phyloP scores from a whole-genome alignment of 2,797 vertebrate genomes.

The Pyrocephalus nanus region DNA sequence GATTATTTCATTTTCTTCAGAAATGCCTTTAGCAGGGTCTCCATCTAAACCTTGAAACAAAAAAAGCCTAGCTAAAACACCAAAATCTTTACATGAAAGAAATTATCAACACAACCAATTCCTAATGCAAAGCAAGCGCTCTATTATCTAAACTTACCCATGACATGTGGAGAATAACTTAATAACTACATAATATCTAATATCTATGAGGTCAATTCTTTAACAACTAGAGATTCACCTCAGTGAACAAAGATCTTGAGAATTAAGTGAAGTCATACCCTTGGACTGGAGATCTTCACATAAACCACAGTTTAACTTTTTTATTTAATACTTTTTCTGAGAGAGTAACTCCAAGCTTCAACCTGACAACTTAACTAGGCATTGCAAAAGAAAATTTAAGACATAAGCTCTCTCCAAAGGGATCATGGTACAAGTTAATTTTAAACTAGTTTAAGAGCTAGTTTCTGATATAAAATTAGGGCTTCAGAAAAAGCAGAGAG shows the following conservation, averaged over 20 bases:
- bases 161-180: neutral
- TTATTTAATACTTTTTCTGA: neutral
- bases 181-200: too few relatives aligned
- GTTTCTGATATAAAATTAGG: neutral
- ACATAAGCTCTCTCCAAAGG: neutral
- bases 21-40: neutral
- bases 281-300: neutral
- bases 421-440: neutral
- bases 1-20: neutral
- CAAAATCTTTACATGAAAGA: neutral
- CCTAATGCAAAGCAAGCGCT: neutral
- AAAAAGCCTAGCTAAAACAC: neutral
- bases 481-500: neutral
- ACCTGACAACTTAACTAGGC: neutral
- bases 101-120: neutral
- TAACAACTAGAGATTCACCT: neutral
- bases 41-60: neutral
- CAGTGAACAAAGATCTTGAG: neutral
- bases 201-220: neutral
- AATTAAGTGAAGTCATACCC: neutral
- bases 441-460: slow-evolving; percentile 18
- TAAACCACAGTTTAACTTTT: neutral
- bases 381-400: neutral
- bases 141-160: neutral
- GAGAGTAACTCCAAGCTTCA: neutral